These are phyloP conservation scores for Pterocles burchelli DNA, from an alignment of 2,113 vertebrate species.

Conservation along the genomic window DNA sequence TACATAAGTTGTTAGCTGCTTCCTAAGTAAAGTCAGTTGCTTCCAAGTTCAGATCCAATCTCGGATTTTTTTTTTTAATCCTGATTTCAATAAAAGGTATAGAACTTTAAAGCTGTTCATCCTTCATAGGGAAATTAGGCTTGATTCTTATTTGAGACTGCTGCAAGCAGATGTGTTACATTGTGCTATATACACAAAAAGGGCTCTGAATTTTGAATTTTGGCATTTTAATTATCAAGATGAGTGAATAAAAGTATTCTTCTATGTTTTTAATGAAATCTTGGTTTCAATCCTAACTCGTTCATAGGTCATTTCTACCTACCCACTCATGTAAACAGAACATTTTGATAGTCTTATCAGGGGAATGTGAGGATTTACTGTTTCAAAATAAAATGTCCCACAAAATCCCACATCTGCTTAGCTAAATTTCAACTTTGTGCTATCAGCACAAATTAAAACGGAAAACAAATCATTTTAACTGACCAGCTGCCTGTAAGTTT, in stretches of 20 bases:
- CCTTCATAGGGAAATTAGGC: neutral
- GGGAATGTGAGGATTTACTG: neutral
- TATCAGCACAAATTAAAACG: neutral
- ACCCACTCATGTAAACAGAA: neutral
- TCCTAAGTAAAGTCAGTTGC: neutral
- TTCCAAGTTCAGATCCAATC: neutral
- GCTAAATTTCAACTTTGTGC: neutral
- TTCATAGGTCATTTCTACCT: neutral
- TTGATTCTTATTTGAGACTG: neutral
- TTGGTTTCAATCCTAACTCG: neutral
- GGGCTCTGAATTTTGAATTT: neutral
- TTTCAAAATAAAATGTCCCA: neutral
- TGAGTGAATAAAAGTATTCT: neutral
- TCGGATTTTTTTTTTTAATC: neutral
- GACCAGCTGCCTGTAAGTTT: neutral
- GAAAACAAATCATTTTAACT: neutral
- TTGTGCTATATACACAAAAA: neutral
- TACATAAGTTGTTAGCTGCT: neutral
- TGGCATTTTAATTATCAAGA: neutral
- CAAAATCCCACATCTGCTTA: neutral
- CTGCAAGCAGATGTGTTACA: neutral
- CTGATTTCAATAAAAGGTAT: neutral
- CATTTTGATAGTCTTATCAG: neutral
- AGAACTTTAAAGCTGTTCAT: neutral
- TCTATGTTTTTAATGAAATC: neutral